Percentiles rank a stretch among this genome's conserved stretches.
Evolutionary conservation across 2,113 vertebrate genomes (phyloP).

Genomic region (Herpetotheres cachinnans): DNA sequence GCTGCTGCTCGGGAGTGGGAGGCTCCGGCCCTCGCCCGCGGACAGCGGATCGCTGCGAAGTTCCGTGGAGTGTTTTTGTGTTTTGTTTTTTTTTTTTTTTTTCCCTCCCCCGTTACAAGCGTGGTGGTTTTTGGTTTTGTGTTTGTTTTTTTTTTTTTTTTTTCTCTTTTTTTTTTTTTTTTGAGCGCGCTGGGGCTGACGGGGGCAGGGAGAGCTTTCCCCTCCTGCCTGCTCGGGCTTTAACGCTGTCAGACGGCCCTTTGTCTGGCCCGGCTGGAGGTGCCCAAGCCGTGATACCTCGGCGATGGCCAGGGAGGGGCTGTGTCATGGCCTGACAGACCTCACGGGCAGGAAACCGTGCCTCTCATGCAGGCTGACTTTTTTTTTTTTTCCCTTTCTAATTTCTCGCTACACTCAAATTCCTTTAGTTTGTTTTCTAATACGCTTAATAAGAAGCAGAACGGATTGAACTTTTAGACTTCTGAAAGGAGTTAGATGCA

Average conservation of each 20-base stretch:
- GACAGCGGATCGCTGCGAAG: neutral
- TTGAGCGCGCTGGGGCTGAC: neutral
- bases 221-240: neutral
- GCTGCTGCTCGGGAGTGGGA: neutral
- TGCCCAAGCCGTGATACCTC: neutral
- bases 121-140: neutral
- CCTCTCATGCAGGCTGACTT: neutral
- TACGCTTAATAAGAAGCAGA: neutral
- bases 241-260: slow-evolving; percentile 5
- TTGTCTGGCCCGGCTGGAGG: slow-evolving; percentile 24
- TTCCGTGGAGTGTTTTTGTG: neutral
- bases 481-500: neutral
- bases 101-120: neutral
- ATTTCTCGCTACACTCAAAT: neutral
- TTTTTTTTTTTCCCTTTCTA: too few species aligned
- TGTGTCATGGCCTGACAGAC: neutral
- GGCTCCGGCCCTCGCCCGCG: neutral
- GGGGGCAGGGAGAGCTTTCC: neutral
- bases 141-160: too few species aligned
- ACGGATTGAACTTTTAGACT: neutral
- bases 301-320: neutral
- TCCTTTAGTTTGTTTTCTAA: neutral
- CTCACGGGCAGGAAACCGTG: neutral
- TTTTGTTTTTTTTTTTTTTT: too few species aligned
- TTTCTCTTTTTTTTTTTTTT: neutral